Conservation (phyloP, 2,888 invertebrate species). For the Laspeyria flexula region DNA sequence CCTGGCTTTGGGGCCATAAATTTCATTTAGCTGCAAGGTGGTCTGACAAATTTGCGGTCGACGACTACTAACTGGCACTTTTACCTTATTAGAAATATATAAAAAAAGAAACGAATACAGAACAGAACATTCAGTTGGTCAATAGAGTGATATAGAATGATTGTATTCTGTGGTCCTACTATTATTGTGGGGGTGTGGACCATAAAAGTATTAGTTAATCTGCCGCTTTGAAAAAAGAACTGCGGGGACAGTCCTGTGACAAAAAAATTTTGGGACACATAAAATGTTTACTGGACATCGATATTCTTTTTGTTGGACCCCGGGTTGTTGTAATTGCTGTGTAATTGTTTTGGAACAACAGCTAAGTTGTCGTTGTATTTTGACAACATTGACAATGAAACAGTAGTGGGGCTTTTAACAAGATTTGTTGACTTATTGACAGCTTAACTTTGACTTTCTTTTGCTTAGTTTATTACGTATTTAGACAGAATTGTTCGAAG, state of each 20-base stretch:
- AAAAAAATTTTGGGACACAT: constrained; percentile 42
- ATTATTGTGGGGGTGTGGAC: constrained; percentile 43
- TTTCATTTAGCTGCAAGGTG: constrained; percentile 83
- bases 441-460: constrained; percentile 15
- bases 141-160: constrained; percentile 22
- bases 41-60: constrained; percentile 86
- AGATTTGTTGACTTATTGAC: constrained; percentile 49
- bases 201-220: constrained; percentile 42
- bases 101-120: constrained; percentile 42
- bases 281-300: constrained; percentile 46
- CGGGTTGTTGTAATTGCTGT: constrained; percentile 61
- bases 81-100: constrained; percentile 59
- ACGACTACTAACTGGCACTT: constrained; percentile 60
- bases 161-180: constrained; percentile 49
- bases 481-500: no score
- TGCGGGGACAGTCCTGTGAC: constrained; percentile 31
- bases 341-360: constrained; percentile 70
- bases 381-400: constrained; percentile 57
- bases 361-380: constrained; percentile 63
- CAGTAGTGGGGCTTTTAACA: constrained; percentile 46
- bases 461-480: not conserved
- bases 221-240: constrained; percentile 41
- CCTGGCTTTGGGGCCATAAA: constrained; percentile 81
- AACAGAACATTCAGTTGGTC: constrained; percentile 32
- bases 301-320: constrained; percentile 40